Percentiles rank a stretch among this genome's conserved stretches.
These are phyloP conservation scores for Poecilia latipinna DNA, from an alignment of 2,113 vertebrate species.

Conservation along the genomic window DNA sequence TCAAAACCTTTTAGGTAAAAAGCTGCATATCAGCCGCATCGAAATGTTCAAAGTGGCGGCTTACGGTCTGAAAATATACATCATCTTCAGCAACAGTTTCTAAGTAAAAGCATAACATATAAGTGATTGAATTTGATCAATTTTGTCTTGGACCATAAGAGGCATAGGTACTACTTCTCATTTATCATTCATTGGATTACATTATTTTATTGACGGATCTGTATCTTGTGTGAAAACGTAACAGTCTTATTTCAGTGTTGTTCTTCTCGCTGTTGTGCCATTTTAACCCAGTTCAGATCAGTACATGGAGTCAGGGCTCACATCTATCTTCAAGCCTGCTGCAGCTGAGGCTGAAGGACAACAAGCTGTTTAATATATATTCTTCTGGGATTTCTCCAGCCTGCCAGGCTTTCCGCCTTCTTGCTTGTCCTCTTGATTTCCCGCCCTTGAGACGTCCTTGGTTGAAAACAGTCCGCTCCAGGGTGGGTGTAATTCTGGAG, in stretches of 20 bases:
- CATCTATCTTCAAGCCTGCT: not conserved
- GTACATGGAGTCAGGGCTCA: slow-evolving; percentile 21
- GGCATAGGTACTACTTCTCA: not conserved
- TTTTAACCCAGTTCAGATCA: slow-evolving; percentile 23
- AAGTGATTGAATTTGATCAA: no score
- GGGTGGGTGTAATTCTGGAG: slow-evolving; percentile 74
- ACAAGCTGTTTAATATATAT: slow-evolving; percentile 18
- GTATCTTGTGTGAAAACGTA: not conserved
- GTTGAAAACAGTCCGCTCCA: slow-evolving; percentile 52
- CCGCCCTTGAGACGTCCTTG: slow-evolving; percentile 80
- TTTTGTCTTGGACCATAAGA: no score
- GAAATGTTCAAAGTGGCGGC: no score
- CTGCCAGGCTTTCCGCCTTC: slow-evolving; percentile 5
- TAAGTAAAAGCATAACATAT: no score
- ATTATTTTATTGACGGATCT: not conserved
- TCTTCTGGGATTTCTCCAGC: slow-evolving; percentile 31
- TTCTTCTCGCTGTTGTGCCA: slow-evolving; percentile 9
- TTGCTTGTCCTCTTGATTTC: slow-evolving; percentile 46
- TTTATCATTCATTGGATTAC: not conserved
- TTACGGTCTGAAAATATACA: no score
- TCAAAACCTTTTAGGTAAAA: no score
- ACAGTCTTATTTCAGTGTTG: slow-evolving; percentile 9
- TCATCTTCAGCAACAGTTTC: no score
- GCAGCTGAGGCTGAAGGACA: slow-evolving; percentile 35
- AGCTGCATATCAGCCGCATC: no score